A percentile compares a stretch with the other conserved stretches of the same genome.
Evolutionary conservation across 2,888 invertebrate species (phyloP).

Genomic region (Hermodice carunculata): DNA sequence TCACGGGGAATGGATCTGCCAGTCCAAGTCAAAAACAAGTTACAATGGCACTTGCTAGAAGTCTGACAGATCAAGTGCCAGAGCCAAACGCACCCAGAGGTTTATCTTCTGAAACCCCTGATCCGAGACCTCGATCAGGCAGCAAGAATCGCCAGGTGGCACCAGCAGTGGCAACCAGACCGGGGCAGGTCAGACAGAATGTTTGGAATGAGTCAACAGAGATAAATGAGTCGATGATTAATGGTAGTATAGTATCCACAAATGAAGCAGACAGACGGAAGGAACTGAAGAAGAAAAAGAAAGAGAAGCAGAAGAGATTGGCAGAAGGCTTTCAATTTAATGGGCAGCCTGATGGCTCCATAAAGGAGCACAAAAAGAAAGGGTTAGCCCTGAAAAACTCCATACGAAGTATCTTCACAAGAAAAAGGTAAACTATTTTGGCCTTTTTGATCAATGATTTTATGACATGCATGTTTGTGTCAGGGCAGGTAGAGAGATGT

Average conservation of each 20-base stretch:
- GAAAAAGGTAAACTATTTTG: conserved; percentile 64
- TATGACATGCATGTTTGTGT: too few relatives aligned
- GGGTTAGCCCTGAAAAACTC: conserved; percentile 64
- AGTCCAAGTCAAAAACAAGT: neutral
- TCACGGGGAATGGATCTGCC: neutral
- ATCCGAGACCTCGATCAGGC: too few relatives aligned
- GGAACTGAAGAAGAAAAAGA: conserved; percentile 10
- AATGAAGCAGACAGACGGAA: neutral
- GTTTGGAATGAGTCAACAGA: conserved; percentile 15
- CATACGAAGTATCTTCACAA: conserved; percentile 67
- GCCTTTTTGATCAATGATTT: too few relatives aligned
- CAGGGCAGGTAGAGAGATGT: too few relatives aligned
- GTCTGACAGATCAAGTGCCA: neutral
- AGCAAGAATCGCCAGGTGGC: too few relatives aligned
- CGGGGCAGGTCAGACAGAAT: neutral
- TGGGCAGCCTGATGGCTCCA: too few relatives aligned
- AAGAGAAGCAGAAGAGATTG: neutral
- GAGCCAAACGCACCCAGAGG: too few relatives aligned
- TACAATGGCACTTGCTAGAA: conserved; percentile 4
- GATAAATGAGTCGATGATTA: neutral
- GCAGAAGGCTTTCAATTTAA: too few relatives aligned
- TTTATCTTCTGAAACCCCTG: too few relatives aligned
- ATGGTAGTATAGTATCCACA: neutral
- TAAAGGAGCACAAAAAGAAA: conserved; percentile 46
- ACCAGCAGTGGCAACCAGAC: neutral